phyloP scores from a whole-genome alignment of 2,797 vertebrate genomes.

The Danio choprae region DNA sequence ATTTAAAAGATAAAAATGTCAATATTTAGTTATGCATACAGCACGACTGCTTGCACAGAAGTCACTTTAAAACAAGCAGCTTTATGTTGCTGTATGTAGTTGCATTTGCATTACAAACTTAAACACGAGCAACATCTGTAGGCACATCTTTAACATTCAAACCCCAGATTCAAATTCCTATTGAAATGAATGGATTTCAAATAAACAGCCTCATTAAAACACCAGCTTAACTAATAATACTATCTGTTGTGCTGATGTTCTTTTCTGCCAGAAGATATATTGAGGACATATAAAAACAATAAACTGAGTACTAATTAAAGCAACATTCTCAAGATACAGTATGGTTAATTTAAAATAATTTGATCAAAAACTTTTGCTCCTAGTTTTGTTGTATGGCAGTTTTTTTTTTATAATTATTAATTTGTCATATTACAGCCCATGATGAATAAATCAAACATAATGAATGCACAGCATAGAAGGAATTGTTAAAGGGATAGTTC shows the following conservation, averaged over 20 bases:
- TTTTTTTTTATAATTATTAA: background rate
- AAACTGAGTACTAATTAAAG: background rate
- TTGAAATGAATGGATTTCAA: too few species aligned
- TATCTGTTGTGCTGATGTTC: background rate
- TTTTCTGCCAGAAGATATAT: background rate
- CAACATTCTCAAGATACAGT: background rate
- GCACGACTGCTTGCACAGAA: too few species aligned
- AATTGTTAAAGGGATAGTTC: too few species aligned
- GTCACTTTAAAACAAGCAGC: too few species aligned
- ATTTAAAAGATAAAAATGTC: too few species aligned
- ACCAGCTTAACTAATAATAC: background rate
- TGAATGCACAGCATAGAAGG: background rate
- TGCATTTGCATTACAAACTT: too few species aligned
- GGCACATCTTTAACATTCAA: too few species aligned
- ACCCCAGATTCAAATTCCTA: too few species aligned
- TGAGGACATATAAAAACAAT: background rate
- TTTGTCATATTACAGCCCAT: background rate
- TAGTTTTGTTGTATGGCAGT: background rate
- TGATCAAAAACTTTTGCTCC: background rate
- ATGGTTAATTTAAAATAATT: background rate
- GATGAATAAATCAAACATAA: constrained; percentile 2
- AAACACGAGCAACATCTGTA: too few species aligned
- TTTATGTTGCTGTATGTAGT: too few species aligned
- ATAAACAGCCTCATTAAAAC: background rate
- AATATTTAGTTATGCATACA: too few species aligned